Percentiles rank a stretch among this genome's conserved stretches.
Conservation (phyloP, 37 sponge, comb jelly and placozoan species). For the Halisarca cf. caerulea region DNA sequence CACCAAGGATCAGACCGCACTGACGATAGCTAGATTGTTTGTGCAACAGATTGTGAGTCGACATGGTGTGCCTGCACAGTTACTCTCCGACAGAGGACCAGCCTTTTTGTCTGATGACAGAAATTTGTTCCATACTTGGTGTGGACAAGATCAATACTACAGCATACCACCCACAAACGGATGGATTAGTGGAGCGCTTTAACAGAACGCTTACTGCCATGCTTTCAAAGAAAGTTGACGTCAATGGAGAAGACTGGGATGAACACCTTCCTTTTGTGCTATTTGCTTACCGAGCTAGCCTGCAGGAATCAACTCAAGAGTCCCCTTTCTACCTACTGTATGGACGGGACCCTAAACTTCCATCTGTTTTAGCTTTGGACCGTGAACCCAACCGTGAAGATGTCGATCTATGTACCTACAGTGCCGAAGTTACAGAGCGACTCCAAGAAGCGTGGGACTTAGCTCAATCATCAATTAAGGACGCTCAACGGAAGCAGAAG, state of each 20-base stretch:
- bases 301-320: conserved; percentile 25
- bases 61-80: conserved; percentile 21
- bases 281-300: conserved; percentile 33
- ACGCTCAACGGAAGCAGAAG: conserved; percentile 15
- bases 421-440: neutral
- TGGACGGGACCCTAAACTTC: conserved; percentile 12
- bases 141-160: conserved; percentile 29
- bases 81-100: conserved; percentile 6
- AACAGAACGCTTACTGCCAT: conserved; percentile 20
- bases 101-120: neutral
- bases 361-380: neutral
- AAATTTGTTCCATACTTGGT: neutral
- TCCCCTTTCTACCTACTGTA: conserved; percentile 39
- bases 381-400: neutral
- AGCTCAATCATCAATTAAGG: neutral
- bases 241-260: conserved; percentile 28
- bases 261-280: conserved; percentile 13
- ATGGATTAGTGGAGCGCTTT: conserved; percentile 57
- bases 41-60: conserved; percentile 19
- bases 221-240: neutral
- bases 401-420: conserved; percentile 14
- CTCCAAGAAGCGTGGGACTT: conserved; percentile 21
- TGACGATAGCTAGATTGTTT: neutral
- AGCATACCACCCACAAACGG: conserved; percentile 52
- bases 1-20: conserved; percentile 9